Conservation (phyloP, 1,140 invertebrate species). For the Homarus americanus region DNA sequence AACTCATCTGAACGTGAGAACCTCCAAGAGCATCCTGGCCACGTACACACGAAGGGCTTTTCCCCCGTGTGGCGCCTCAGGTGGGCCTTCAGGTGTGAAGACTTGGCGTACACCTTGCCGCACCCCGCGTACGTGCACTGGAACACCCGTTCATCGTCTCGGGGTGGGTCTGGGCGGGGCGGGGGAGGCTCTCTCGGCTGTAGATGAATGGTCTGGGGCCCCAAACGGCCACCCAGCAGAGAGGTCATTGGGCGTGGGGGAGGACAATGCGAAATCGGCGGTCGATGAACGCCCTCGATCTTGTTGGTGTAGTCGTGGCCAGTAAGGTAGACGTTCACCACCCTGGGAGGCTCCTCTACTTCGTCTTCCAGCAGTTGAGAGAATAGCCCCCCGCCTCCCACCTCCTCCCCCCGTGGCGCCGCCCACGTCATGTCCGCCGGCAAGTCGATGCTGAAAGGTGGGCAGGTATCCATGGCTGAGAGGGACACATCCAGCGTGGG, state of each 20-base stretch:
- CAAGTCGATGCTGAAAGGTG: constrained; percentile 26
- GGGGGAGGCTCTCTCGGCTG: constrained; percentile 19
- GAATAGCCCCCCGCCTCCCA: constrained; percentile 40
- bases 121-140: constrained; percentile 83
- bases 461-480: not conserved
- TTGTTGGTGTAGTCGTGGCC: constrained; percentile 76
- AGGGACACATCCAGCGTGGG: not conserved
- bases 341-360: constrained; percentile 20
- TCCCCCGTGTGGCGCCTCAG: constrained; percentile 95
- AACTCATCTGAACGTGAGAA: constrained; percentile 97
- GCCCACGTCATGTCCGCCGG: constrained; percentile 59
- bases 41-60: constrained; percentile 94
- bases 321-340: constrained; percentile 65
- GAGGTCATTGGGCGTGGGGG: not conserved
- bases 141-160: constrained; percentile 81
- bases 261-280: not conserved
- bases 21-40: constrained; percentile 94
- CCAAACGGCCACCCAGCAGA: not conserved
- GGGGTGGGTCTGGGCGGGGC: constrained; percentile 44
- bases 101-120: constrained; percentile 91
- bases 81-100: constrained; percentile 94
- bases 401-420: constrained; percentile 21
- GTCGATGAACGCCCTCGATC: constrained; percentile 53
- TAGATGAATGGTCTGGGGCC: constrained; percentile 6
- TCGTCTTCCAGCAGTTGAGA: constrained; percentile 58